Base-by-base conservation (phyloP, 1,140 invertebrate genomes). In the Ceratoteleas bidentatus region DNA sequence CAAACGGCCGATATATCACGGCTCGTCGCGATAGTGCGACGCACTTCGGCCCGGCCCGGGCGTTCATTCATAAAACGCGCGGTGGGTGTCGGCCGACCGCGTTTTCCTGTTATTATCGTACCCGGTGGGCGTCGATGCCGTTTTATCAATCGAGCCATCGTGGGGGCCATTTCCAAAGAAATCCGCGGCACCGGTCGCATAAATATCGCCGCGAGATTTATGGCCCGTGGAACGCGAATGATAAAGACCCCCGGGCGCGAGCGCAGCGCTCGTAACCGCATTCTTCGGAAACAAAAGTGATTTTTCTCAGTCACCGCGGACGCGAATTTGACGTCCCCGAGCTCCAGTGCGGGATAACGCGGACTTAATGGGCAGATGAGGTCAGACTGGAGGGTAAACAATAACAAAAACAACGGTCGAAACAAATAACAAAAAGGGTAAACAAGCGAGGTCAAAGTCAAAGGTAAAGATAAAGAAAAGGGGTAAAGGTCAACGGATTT, bases 41-140 rank as follows among this genome's bases (percentile, higher is more conserved):
- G 40, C 50, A 49, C 52, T 50, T 45, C 38, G 58, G 14, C 0
- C 53, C 36, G 66, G 58, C 50, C 56, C 13, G n/a, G 38, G 33
- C 40, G 69, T 77, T 82, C 80, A 77, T 82, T 82, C 80, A 82
- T 74, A 81, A 82, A 77, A 54, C 40, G 40, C 36, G n/a, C 73
- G 47, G 68, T 73, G 73, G 62, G 62, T 77, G 68, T 77, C 49
- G 38, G 64, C 80, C 62, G 73, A 77, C 66, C 38, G 62, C 68
- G 62, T 52, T 82, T 82, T 82, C 80, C 62, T 82, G 77, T 82
- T 82, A 82, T 82, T 77, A 77, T 69, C 69, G 61, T 68, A 73
- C 47, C 36, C 56, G 40, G 80, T 82, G 53, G 73, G 80, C 73
- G 68, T 56, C 62, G 73, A 61, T 77, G 74, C 73, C 52, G 56